A percentile compares a stretch with the other conserved stretches of the same genome.
These are phyloP conservation scores for Nannoperca obscura DNA, from an alignment of 2,797 vertebrate genomes.

Conservation along the genomic window DNA sequence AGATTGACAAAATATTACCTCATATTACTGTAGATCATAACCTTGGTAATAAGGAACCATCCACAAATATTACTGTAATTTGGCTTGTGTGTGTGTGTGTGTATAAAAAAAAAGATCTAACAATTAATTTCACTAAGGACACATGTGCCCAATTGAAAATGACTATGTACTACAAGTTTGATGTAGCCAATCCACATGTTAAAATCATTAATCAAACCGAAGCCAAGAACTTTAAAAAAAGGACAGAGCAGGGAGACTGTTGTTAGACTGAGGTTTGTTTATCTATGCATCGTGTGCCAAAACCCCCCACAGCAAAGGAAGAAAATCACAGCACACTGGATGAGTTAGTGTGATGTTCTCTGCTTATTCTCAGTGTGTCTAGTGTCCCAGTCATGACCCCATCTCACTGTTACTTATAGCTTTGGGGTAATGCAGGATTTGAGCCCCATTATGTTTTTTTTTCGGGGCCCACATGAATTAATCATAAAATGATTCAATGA, in stretches of 20 bases:
- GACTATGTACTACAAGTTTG: background rate
- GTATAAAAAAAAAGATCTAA: background rate
- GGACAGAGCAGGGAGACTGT: constrained; percentile 4
- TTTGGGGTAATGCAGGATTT: constrained; percentile 9
- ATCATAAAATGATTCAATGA: constrained; percentile 4
- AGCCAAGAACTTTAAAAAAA: constrained; percentile 19
- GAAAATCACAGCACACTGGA: background rate
- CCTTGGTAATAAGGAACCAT: background rate
- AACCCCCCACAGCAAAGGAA: background rate
- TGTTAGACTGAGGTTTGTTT: constrained; percentile 26
- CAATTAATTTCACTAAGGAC: background rate
- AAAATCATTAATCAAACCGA: constrained; percentile 18
- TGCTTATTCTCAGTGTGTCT: constrained; percentile 1
- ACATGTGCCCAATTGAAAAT: background rate
- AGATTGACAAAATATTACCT: background rate
- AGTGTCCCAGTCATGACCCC: constrained; percentile 10
- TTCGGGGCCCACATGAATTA: constrained; percentile 18
- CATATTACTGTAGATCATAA: background rate
- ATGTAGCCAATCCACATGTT: constrained; percentile 22
- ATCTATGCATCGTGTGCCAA: constrained; percentile 8
- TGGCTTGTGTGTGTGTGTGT: background rate
- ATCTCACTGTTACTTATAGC: background rate
- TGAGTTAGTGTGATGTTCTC: constrained; percentile 1
- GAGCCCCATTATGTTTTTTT: constrained; percentile 5
- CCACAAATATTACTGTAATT: background rate